Evolutionary conservation across 2,797 vertebrate genomes (phyloP), one percentile per base, ranked within the genome.

Genomic region (Parauchenoglanis ngamensis): DNA sequence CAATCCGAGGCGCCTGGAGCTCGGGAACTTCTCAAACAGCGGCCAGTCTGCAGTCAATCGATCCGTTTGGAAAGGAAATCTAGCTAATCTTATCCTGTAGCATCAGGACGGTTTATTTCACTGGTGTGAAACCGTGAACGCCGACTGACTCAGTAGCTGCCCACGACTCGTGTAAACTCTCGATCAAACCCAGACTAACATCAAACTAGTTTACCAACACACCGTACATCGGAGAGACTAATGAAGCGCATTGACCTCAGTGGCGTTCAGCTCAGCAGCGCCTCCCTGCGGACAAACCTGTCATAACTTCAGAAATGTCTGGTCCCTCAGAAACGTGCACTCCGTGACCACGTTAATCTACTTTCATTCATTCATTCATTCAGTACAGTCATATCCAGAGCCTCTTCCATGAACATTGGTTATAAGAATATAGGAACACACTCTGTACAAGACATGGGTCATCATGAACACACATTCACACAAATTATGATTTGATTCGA

Each of bases 171-270:
- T 2, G 21, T 0, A 54, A 83, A 67, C 44, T 67, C 81, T 17
- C 7, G 1, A 61, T 31, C 40, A n/a, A 49, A 56, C 31, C 70
- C 28, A 13, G 10, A 2, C 19, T 21, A 28, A 67, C 72, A 59
- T 25, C 28, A 25, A 87, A 87, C 75, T 81, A 56, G 59, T 80
- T 54, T 4, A 28, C 17, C 40, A 79, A 40, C 49, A 78, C 84
- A 11, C 8, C 21, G 35, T 10, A 40, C n/a, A 21, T 56, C 28
- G 2, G 57, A 28, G 84, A 79, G 23, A 15, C 52, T 44, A 67
- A 46, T 13, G 61, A 23, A 1, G 8, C 12, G 25, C 63, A 49
- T 81, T 68, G 13, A 44, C 31, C 28, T 28, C 15, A 2, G n/a
- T 28, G 77, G 49, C 49, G 54, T 0, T 10, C 40, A 21, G 49